Conservation (phyloP, 2,888 invertebrate genomes). For the Melikaiella ostensackeni region DNA sequence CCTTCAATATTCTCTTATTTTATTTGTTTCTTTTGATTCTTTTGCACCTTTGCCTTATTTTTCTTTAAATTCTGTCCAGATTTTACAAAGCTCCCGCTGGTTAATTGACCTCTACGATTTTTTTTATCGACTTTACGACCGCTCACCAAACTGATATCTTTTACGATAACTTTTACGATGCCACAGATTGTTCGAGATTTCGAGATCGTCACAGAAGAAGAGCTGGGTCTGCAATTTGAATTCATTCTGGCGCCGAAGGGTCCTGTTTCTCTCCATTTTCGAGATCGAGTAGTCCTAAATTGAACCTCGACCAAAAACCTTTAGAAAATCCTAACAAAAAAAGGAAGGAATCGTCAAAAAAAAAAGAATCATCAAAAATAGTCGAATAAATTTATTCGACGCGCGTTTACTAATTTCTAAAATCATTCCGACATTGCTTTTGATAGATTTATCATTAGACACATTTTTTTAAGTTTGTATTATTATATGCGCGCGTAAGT, state of each 20-base stretch:
- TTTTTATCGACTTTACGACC: constrained; percentile 3
- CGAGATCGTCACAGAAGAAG: constrained; percentile 83
- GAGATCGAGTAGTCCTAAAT: constrained; percentile 67
- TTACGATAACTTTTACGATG: constrained; percentile 32
- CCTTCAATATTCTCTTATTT: background rate
- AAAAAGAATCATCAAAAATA: background rate
- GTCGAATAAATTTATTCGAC: constrained; percentile 15
- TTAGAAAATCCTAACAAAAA: background rate
- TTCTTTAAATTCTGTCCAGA: background rate
- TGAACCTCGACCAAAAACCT: constrained; percentile 46
- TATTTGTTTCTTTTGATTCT: background rate
- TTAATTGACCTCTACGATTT: background rate
- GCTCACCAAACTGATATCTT: constrained; percentile 1
- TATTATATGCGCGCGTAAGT: constrained; percentile 39
- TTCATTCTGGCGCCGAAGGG: constrained; percentile 89
- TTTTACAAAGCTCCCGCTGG: background rate
- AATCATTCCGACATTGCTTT: constrained; percentile 31
- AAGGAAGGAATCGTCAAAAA: constrained; percentile 11
- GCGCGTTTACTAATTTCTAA: constrained; percentile 31
- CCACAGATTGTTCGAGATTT: constrained; percentile 85
- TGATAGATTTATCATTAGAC: constrained; percentile 41
- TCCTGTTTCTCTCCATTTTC: constrained; percentile 84
- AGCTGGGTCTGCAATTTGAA: constrained; percentile 87
- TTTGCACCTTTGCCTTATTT: background rate
- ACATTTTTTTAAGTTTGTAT: constrained; percentile 47